Base-by-base conservation (phyloP, 2,113 vertebrate species). In the Oncorhynchus tshawytscha region DNA sequence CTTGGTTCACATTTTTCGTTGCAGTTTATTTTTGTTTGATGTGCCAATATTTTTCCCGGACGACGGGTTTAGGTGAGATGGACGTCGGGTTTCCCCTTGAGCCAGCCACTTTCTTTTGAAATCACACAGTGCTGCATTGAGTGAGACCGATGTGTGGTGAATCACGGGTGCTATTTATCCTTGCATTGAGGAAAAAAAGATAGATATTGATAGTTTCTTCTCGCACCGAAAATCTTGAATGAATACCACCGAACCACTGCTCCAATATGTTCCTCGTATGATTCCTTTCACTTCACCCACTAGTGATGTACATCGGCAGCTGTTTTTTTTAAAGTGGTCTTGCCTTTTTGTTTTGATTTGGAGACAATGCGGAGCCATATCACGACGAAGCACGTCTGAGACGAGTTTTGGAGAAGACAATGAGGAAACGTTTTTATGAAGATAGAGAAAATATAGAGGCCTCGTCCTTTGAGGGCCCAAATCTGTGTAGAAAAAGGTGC, bases 371-470 rank as follows among this genome's bases (percentile, higher is more conserved):
- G 39, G 39, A 45, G 39, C 39, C 39, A 45, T 45, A 70, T 81
- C 86, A 86, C 88, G 74, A 90, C 86, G 87, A 87, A 78, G 82
- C 77, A 86, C 86, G 81, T 79, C 81, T 70, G 88, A 87, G 74
- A 80, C 85, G 86, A 92, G 87, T 84, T 79, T 65, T 81, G 66
- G 25, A 27, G 69, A 80, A 86, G 92, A 92, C 9, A 92, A 95
- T 94, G 94, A 94, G 94, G 94, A 94, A 94, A 93, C 91, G 84
- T 84, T 91, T 91, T 90, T 87, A 90, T 78, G 90, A 88, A 93
- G 84, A 91, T 84, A 84, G 89, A 84, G 85, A 92, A 90, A 90
- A 92, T 91, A 92, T 80, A 85, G 88, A 91, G 92, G 89, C 93
- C 91, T 94, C 87, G 84, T 90, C 86, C 86, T 92, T 80, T 82